These are phyloP conservation scores for Aphodius granarius DNA, from an alignment of 2,888 invertebrate genomes.

Conservation along the genomic window DNA sequence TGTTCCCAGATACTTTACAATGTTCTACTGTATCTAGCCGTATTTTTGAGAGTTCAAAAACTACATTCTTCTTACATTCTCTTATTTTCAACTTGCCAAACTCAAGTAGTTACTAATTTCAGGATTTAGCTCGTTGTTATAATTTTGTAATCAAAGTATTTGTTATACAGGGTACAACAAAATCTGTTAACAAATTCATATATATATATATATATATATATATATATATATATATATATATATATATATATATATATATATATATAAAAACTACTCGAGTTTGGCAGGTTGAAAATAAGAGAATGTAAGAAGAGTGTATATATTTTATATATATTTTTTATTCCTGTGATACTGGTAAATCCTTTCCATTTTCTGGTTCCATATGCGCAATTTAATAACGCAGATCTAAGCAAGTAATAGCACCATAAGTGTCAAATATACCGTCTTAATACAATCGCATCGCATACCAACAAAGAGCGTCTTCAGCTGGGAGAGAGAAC, in stretches of 20 bases:
- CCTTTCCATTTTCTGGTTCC: too few relatives aligned
- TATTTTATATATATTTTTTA: too few relatives aligned
- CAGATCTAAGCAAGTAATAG: not conserved
- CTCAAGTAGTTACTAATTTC: too few relatives aligned
- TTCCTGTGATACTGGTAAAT: not conserved
- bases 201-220: too few relatives aligned
- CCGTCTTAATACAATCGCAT: not conserved
- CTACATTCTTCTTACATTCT: not conserved
- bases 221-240: too few relatives aligned
- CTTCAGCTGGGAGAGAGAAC: too few relatives aligned
- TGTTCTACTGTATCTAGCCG: not conserved
- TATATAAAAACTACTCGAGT: too few relatives aligned
- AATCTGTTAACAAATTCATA: too few relatives aligned
- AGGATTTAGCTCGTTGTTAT: too few relatives aligned
- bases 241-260: too few relatives aligned
- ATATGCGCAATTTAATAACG: not conserved
- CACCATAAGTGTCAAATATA: not conserved
- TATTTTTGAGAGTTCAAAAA: not conserved
- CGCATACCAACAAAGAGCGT: not conserved
- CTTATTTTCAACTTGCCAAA: not conserved
- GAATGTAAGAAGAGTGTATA: not conserved
- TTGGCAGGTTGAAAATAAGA: not conserved
- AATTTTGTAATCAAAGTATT: too few relatives aligned
- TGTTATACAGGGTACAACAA: too few relatives aligned
- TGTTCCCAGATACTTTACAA: not conserved